Base-by-base conservation (phyloP, 1,140 invertebrate genomes). In the Micrasema longulum region DNA sequence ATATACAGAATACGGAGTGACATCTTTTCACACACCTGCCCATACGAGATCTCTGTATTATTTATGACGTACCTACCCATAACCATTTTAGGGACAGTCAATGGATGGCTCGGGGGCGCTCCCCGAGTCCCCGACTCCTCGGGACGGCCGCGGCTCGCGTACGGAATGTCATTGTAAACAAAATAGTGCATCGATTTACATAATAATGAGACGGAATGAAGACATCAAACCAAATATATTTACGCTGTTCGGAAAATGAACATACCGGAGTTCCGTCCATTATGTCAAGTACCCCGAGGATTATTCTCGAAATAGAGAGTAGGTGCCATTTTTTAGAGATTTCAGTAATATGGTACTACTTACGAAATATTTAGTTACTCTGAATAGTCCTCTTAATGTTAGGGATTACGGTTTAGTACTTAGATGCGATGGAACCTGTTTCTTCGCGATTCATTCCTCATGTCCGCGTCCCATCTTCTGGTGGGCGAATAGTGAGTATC, bases 181-280 rank as follows among this genome's bases (percentile, higher is more conserved):
- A 66, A 66, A 67, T 43, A 57, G 53, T 62, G 71, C 71, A 48
- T 50, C 71, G 20, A 73, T 69, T 73, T 63, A 69, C 71, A 73
- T 73, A 70, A 70, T 55, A 69, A 69, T 57, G 36, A 57, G 38
- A 64, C 66, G 18, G 35, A 63, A 57, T 50, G 43, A 62, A 67
- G 64, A 52, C 47, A 64, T 64, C 64, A 55, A 38, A 23, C 64
- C 35, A 16, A 16, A 1, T 60, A 1, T 16, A 2, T 23, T 14
- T 10, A 62, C 35, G 41, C 36, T n/a, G 11, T 53, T 53, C 50
- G 18, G 45, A 38, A 38, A 68, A 53, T 26, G 20, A 38, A 68
- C 36, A 68, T 52, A 38, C 18, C 47, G 20, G 23, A 31, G 26
- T 31, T 10, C 55, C 31, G 55, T 14, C 31, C 4, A 18, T 7